Evolutionary conservation across 2,113 vertebrate species (phyloP).

Genomic region (Sterrhoptilus dennistouni): DNA sequence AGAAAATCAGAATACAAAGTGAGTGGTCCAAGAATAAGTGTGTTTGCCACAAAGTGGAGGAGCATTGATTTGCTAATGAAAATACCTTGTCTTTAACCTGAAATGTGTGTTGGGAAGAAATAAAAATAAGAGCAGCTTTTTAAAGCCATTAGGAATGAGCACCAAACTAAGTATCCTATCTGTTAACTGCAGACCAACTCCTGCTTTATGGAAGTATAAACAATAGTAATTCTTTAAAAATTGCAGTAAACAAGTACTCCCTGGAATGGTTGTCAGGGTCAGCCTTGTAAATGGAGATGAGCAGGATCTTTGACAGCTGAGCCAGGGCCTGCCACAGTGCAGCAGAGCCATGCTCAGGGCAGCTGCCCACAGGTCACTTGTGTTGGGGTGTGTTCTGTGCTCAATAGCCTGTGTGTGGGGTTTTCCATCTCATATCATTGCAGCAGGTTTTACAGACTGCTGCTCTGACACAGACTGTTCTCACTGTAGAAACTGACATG

Average conservation of each 20-base stretch:
- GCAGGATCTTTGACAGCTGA: neutral
- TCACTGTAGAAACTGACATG: neutral
- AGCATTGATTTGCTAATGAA: neutral
- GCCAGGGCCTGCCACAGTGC: neutral
- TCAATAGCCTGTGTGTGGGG: neutral
- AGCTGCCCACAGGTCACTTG: neutral
- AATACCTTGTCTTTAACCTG: neutral
- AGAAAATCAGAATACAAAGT: neutral
- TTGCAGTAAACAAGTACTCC: neutral
- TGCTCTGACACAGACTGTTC: neutral
- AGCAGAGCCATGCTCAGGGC: fast-evolving
- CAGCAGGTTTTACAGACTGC: neutral
- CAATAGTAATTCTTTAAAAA: neutral
- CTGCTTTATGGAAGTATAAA: neutral
- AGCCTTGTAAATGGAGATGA: neutral
- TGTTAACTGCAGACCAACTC: neutral
- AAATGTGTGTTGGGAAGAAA: neutral
- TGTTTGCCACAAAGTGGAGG: neutral
- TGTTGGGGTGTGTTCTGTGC: constrained; percentile 2
- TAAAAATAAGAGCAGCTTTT: neutral
- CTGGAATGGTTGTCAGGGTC: neutral
- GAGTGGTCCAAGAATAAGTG: neutral
- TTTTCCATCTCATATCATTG: neutral
- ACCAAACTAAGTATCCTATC: neutral
- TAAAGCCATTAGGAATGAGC: neutral